phyloP scores from a whole-genome alignment of 2,797 vertebrate genomes.

The Bovichtus variegatus region DNA sequence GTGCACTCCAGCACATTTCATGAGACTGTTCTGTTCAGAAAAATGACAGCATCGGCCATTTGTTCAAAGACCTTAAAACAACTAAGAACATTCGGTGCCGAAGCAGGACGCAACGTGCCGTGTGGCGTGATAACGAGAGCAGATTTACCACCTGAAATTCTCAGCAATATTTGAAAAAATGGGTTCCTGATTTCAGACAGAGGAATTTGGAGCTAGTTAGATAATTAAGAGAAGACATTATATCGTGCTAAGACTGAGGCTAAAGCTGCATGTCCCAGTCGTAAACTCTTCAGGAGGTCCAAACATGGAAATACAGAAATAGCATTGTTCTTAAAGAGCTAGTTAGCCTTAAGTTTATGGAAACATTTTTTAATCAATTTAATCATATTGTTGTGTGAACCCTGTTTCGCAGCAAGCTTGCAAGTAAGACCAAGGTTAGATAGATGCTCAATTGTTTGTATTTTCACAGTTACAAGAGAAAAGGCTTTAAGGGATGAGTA shows the following conservation, averaged over 20 bases:
- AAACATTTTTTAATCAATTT: too few relatives aligned
- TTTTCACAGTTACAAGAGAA: too few relatives aligned
- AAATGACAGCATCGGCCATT: neutral
- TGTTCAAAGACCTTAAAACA: conserved; percentile 23
- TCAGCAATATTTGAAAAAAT: too few relatives aligned
- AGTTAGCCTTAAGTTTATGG: too few relatives aligned
- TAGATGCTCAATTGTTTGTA: too few relatives aligned
- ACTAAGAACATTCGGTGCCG: neutral
- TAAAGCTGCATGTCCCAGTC: neutral
- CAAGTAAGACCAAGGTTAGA: too few relatives aligned
- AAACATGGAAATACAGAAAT: conserved; percentile 2
- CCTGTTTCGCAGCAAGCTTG: too few relatives aligned
- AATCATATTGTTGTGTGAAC: too few relatives aligned
- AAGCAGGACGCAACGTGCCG: neutral
- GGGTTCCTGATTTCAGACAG: neutral
- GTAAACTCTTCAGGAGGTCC: neutral
- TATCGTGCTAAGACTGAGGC: neutral
- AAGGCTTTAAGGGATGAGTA: too few relatives aligned
- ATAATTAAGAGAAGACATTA: neutral
- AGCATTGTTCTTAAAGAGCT: neutral
- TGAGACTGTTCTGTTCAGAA: conserved; percentile 1
- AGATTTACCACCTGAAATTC: neutral
- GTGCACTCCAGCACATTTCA: conserved; percentile 7
- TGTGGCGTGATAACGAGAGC: neutral
- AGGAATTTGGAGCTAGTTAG: neutral